Conservation (phyloP, 2,888 invertebrate species). For the Nomada flava region DNA sequence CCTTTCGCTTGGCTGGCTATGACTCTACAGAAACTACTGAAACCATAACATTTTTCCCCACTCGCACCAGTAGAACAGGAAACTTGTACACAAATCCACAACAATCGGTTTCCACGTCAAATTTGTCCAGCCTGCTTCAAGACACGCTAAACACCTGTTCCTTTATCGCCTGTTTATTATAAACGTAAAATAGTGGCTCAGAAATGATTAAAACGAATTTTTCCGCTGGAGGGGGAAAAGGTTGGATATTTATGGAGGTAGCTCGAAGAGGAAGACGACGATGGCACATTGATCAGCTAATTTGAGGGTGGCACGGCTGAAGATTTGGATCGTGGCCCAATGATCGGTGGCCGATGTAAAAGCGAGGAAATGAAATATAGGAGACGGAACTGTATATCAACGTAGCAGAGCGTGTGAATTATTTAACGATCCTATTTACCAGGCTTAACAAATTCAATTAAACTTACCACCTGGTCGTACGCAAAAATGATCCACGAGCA, state of each 20-base stretch:
- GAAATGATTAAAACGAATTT: too few relatives aligned
- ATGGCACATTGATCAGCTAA: conserved; percentile 20
- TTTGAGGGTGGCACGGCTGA: conserved; percentile 10
- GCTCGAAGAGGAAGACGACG: neutral
- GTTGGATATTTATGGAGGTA: too few relatives aligned
- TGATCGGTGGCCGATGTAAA: conserved; percentile 12
- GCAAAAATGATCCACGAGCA: conserved; percentile 37
- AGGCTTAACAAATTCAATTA: conserved; percentile 25
- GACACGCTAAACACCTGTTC: too few relatives aligned
- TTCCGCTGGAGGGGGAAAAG: too few relatives aligned
- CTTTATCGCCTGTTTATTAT: too few relatives aligned
- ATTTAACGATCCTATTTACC: conserved; percentile 48
- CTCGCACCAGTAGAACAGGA: neutral
- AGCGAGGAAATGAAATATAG: conserved; percentile 45
- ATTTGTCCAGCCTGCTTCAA: too few relatives aligned
- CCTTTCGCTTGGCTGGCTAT: conserved; percentile 36
- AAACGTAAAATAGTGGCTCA: too few relatives aligned
- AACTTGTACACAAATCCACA: neutral
- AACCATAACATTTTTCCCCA: neutral
- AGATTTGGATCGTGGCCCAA: conserved; percentile 30
- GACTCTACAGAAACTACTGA: conserved; percentile 13
- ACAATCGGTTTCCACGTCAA: too few relatives aligned
- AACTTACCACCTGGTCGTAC: conserved; percentile 22
- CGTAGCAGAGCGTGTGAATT: conserved; percentile 52
- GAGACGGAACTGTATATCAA: conserved; percentile 38